phyloP scores from a whole-genome alignment of 2,888 invertebrate species.

The Cybosia mesomella region DNA sequence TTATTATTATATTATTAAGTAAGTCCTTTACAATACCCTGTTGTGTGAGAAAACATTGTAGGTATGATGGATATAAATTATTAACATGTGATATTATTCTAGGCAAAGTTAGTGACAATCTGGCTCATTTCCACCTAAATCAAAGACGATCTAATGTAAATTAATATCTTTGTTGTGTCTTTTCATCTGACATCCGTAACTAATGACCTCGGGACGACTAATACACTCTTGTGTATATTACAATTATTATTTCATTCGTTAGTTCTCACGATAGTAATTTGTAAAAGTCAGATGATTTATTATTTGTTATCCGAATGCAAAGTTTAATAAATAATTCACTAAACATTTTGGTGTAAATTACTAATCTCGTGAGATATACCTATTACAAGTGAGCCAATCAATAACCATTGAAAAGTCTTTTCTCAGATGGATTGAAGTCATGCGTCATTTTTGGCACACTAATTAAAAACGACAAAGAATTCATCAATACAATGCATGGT shows the following conservation, averaged over 20 bases:
- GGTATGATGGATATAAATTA: background rate
- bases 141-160: slow-evolving; percentile 43
- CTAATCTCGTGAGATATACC: slow-evolving; percentile 16
- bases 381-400: slow-evolving; percentile 39
- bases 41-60: background rate
- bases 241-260: slow-evolving; percentile 41
- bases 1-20: too few relatives aligned
- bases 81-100: slow-evolving; percentile 22
- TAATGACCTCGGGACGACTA: slow-evolving; percentile 43
- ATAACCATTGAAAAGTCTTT: slow-evolving; percentile 36
- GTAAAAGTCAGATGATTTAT: slow-evolving; percentile 40
- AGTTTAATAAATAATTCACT: slow-evolving; percentile 28
- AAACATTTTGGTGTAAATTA: slow-evolving; percentile 19
- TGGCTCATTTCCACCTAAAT: slow-evolving; percentile 55
- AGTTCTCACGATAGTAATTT: slow-evolving; percentile 40
- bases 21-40: background rate
- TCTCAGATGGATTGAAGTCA: slow-evolving; percentile 48
- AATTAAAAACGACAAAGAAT: slow-evolving; percentile 72
- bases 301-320: slow-evolving; percentile 10
- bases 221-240: slow-evolving; percentile 41
- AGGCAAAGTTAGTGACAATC: slow-evolving; percentile 46
- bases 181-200: slow-evolving; percentile 55
- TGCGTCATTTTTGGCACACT: slow-evolving; percentile 77
- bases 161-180: slow-evolving; percentile 54
- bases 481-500: slow-evolving; percentile 76